Evolutionary conservation across 1,140 invertebrate genomes (phyloP).

Genomic region (Lepidurus packardi): DNA sequence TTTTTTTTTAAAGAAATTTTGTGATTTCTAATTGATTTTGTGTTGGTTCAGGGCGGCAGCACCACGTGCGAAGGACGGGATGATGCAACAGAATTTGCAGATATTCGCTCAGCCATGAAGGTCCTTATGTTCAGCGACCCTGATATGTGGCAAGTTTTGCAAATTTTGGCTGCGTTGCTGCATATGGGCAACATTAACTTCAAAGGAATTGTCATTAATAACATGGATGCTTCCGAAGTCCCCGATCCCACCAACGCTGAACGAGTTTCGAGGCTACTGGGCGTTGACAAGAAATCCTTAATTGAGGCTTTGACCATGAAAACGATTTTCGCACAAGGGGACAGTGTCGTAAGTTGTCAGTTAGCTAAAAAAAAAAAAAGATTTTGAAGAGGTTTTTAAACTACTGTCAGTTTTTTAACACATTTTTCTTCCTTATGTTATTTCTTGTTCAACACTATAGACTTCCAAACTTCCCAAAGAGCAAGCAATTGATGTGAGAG

Average conservation of each 20-base stretch:
- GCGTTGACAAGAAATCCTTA: slow-evolving; percentile 76
- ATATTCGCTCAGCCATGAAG: slow-evolving; percentile 97
- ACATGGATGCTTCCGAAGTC: slow-evolving; percentile 91
- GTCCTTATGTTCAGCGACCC: slow-evolving; percentile 88
- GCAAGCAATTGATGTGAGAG: slow-evolving; percentile 93
- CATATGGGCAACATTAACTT: slow-evolving; percentile 97
- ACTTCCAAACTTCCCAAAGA: slow-evolving; percentile 77
- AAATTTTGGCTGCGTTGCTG: slow-evolving; percentile 81
- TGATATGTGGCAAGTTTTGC: slow-evolving; percentile 95
- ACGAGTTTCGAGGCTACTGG: slow-evolving; percentile 72
- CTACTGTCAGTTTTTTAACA: not conserved
- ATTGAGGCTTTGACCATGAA: slow-evolving; percentile 88
- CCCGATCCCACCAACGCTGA: slow-evolving; percentile 81
- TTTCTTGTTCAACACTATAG: slow-evolving; percentile 40
- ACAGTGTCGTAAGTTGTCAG: slow-evolving; percentile 90
- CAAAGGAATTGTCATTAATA: slow-evolving; percentile 81
- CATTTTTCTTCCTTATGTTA: slow-evolving; percentile 29
- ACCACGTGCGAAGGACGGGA: slow-evolving; percentile 92
- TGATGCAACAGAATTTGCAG: slow-evolving; percentile 90
- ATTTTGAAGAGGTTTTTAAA: not conserved
- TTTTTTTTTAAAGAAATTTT: not conserved
- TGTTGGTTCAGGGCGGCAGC: slow-evolving; percentile 67
- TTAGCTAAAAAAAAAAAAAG: not conserved
- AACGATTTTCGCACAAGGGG: slow-evolving; percentile 93
- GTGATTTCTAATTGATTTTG: not conserved